Evolutionary conservation across 2,797 vertebrate species (phyloP).

Genomic region (Argyrosomus regius): DNA sequence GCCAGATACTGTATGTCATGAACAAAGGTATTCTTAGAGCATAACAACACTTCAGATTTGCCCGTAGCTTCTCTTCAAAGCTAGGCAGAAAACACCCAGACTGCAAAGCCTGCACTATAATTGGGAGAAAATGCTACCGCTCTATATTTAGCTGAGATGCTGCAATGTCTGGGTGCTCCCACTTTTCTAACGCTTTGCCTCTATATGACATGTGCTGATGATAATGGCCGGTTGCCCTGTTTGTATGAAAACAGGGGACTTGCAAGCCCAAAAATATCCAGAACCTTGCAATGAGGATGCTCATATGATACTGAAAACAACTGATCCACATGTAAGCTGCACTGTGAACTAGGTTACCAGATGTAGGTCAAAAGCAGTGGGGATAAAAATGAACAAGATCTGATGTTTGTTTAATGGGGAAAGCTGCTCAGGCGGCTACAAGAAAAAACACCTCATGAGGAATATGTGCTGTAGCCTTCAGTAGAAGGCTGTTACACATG

Average conservation of each 20-base stretch:
- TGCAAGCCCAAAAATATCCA: slow-evolving; percentile 37
- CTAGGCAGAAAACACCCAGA: slow-evolving; percentile 71
- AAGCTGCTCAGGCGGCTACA: slow-evolving; percentile 41
- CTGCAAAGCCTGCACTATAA: slow-evolving; percentile 77
- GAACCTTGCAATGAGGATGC: slow-evolving; percentile 18
- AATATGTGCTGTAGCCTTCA: slow-evolving; percentile 29
- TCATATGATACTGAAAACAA: slow-evolving; percentile 40
- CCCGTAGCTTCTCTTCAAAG: slow-evolving; percentile 50
- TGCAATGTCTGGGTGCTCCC: slow-evolving; percentile 81
- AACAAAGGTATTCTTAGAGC: neutral
- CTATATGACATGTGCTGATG: slow-evolving; percentile 49
- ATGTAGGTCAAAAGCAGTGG: slow-evolving; percentile 82
- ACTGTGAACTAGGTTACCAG: slow-evolving; percentile 78
- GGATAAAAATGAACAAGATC: slow-evolving; percentile 53
- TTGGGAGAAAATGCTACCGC: slow-evolving; percentile 65
- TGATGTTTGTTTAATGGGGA: slow-evolving; percentile 69
- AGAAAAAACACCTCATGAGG: slow-evolving; percentile 15
- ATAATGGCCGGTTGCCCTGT: slow-evolving; percentile 47
- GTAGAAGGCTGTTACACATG: slow-evolving; percentile 23
- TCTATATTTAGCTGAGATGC: slow-evolving; percentile 82
- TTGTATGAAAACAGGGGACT: slow-evolving; percentile 30
- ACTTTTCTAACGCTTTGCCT: slow-evolving; percentile 56
- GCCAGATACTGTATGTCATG: neutral
- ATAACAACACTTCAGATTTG: slow-evolving; percentile 21
- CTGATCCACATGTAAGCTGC: slow-evolving; percentile 42